Percentiles rank a stretch among this genome's conserved stretches.
These are phyloP conservation scores for Guaruba guarouba DNA, from an alignment of 2,113 vertebrate genomes.

Conservation along the genomic window DNA sequence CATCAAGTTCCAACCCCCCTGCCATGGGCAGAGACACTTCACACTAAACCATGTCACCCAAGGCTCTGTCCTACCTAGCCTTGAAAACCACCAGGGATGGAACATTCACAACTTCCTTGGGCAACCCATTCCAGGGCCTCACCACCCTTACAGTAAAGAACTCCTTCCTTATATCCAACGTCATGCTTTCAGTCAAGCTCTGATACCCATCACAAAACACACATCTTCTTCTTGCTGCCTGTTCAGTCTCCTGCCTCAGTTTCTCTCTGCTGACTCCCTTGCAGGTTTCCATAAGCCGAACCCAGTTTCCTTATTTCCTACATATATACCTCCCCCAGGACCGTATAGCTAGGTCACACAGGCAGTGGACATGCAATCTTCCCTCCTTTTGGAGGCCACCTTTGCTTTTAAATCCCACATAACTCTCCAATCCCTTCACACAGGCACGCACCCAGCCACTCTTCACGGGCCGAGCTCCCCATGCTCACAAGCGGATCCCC, in stretches of 20 bases:
- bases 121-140: too few species aligned
- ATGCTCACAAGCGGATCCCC: accelerated
- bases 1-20: too few species aligned
- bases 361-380: too few species aligned
- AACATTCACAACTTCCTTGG: too few species aligned
- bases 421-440: accelerated
- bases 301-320: background rate
- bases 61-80: too few species aligned
- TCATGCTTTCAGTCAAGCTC: background rate
- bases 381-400: background rate
- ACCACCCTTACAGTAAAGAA: too few species aligned
- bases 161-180: background rate
- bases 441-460: accelerated
- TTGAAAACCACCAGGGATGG: too few species aligned
- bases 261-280: too few species aligned
- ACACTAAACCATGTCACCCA: too few species aligned
- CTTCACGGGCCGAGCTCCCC: background rate
- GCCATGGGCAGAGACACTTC: too few species aligned
- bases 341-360: background rate
- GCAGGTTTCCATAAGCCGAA: background rate
- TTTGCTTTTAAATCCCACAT: too few species aligned
- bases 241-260: background rate
- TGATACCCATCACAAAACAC: background rate
- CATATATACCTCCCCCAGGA: accelerated
- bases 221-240: background rate